Conservation (phyloP, 2,797 vertebrate species). For the Sebastes minor region DNA sequence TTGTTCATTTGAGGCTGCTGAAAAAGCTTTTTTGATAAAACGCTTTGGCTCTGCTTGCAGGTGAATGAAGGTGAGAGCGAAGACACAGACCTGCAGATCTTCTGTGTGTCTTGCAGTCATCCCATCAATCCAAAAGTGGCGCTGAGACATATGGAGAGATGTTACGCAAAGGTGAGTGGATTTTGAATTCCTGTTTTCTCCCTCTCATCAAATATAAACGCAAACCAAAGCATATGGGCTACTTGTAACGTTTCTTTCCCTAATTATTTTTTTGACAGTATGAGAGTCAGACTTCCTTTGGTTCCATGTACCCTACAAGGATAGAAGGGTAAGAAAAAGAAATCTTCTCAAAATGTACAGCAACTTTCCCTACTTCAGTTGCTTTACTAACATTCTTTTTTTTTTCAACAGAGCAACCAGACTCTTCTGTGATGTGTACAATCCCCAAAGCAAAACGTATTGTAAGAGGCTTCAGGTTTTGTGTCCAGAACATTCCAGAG, state of each 20-base stretch:
- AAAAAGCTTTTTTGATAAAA: neutral
- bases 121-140: constrained; percentile 95
- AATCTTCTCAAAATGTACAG: neutral
- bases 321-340: constrained; percentile 90
- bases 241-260: neutral
- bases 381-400: neutral
- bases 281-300: constrained; percentile 95
- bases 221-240: neutral
- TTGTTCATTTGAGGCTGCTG: neutral
- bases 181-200: neutral
- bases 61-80: constrained; percentile 92
- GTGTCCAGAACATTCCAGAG: constrained; percentile 94
- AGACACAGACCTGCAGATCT: constrained; percentile 94
- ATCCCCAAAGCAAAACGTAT: constrained; percentile 95
- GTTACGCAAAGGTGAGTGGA: constrained; percentile 90
- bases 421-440: constrained; percentile 96
- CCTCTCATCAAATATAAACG: neutral
- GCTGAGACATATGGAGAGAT: constrained; percentile 94
- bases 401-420: constrained; percentile 87
- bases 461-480: constrained; percentile 95
- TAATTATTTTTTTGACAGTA: constrained; percentile 78
- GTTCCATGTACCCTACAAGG: constrained; percentile 94
- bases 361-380: neutral
- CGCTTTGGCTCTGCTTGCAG: constrained; percentile 68
- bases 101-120: constrained; percentile 95